phyloP scores from a whole-genome alignment of 2,888 invertebrate genomes.

The Acrobasis consociella region DNA sequence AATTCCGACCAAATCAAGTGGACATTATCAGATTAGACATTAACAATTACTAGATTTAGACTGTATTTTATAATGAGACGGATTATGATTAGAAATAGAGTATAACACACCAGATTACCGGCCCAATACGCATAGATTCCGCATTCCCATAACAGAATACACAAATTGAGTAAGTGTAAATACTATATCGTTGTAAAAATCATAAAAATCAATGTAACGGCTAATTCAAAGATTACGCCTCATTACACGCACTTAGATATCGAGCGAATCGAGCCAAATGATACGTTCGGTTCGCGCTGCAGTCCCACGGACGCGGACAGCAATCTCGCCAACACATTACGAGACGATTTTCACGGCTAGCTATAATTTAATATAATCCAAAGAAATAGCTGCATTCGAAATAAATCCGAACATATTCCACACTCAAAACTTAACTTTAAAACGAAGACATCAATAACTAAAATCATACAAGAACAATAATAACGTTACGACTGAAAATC shows the following conservation, averaged over 20 bases:
- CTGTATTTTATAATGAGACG: no score
- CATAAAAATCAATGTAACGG: slow-evolving; percentile 67
- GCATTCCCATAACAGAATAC: background rate
- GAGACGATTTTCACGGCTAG: slow-evolving; percentile 80
- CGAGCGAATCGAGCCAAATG: slow-evolving; percentile 67
- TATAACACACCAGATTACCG: no score
- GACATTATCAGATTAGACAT: no score
- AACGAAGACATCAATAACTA: slow-evolving; percentile 30
- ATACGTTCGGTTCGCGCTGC: slow-evolving; percentile 55
- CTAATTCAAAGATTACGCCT: slow-evolving; percentile 76
- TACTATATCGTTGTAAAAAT: slow-evolving; percentile 45
- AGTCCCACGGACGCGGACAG: slow-evolving; percentile 76
- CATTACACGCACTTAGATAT: slow-evolving; percentile 71
- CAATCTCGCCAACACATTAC: slow-evolving; percentile 79
- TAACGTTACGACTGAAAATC: slow-evolving; percentile 33
- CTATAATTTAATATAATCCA: slow-evolving; percentile 83
- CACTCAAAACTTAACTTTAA: slow-evolving; percentile 45
- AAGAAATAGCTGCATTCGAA: slow-evolving; percentile 76
- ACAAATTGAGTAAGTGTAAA: slow-evolving; percentile 36
- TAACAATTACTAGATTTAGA: no score
- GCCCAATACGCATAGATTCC: no score
- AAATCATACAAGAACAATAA: slow-evolving; percentile 35
- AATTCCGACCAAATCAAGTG: no score
- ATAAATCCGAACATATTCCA: slow-evolving; percentile 40
- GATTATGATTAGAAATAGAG: no score